A percentile compares a stretch with the other conserved stretches of the same genome.
phyloP scores from a whole-genome alignment of 2,888 invertebrate genomes.

The Pegoplata infirma region DNA sequence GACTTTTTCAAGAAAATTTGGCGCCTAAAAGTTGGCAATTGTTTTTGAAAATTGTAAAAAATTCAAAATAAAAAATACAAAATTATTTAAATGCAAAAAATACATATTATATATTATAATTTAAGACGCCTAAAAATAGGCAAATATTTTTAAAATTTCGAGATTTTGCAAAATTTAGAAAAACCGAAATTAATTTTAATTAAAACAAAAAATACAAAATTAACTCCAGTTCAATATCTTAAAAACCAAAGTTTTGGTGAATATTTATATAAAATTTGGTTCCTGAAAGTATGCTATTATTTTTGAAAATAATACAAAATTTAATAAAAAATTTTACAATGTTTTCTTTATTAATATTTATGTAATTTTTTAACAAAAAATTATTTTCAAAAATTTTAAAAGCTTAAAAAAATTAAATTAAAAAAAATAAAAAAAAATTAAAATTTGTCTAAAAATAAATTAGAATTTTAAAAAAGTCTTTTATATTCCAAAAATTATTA shows the following conservation, averaged over 20 bases:
- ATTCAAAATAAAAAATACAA: background rate
- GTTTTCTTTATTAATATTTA: no score
- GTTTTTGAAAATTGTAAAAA: background rate
- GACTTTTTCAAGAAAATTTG: background rate
- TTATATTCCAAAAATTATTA: no score
- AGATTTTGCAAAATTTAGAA: background rate
- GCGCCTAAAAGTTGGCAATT: constrained; percentile 12
- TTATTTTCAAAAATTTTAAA: no score
- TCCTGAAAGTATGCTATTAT: no score
- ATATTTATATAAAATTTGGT: no score
- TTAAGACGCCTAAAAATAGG: background rate
- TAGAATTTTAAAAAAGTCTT: no score
- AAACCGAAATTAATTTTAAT: background rate
- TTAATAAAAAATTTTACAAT: no score
- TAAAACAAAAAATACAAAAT: background rate
- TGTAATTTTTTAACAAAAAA: no score
- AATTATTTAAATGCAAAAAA: background rate
- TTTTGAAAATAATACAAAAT: no score
- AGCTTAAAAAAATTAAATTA: no score
- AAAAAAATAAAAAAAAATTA: background rate
- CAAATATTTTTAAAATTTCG: background rate
- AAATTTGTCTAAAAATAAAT: constrained; percentile 10
- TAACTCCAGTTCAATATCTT: no score
- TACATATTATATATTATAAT: background rate
- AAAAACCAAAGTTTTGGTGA: no score